Evolutionary conservation across 2,797 vertebrate genomes (phyloP).

Genomic region (Falco biarmicus): DNA sequence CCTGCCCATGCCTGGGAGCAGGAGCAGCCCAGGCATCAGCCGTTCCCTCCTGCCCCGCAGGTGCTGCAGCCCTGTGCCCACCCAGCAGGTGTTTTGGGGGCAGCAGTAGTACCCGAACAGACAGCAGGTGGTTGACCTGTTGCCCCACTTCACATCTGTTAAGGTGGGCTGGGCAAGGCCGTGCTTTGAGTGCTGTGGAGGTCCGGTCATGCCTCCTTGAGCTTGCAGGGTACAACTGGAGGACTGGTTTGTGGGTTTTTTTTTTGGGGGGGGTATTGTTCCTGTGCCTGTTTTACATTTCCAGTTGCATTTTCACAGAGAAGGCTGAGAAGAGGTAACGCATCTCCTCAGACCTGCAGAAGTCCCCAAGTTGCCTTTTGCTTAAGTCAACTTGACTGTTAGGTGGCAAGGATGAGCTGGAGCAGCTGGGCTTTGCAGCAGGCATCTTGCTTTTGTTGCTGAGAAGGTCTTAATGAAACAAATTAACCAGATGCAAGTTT

Average conservation of each 20-base stretch:
- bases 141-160: neutral
- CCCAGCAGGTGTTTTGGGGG: neutral
- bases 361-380: neutral
- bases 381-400: neutral
- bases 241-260: neutral
- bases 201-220: fast-evolving
- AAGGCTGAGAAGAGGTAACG: neutral
- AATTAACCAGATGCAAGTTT: neutral
- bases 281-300: neutral
- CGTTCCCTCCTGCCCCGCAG: fast-evolving
- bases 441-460: neutral
- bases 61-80: neutral
- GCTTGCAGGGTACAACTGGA: neutral
- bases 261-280: neutral
- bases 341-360: neutral
- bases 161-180: neutral
- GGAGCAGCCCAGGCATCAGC: neutral
- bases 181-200: neutral
- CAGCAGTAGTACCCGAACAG: neutral
- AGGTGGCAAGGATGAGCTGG: neutral
- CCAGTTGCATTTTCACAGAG: neutral
- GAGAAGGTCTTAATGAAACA: neutral
- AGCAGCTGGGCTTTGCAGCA: neutral
- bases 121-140: neutral
- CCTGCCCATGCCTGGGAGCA: neutral